These are phyloP conservation scores for Acanthoscelides obtectus DNA, from an alignment of 2,888 invertebrate species.

Conservation along the genomic window DNA sequence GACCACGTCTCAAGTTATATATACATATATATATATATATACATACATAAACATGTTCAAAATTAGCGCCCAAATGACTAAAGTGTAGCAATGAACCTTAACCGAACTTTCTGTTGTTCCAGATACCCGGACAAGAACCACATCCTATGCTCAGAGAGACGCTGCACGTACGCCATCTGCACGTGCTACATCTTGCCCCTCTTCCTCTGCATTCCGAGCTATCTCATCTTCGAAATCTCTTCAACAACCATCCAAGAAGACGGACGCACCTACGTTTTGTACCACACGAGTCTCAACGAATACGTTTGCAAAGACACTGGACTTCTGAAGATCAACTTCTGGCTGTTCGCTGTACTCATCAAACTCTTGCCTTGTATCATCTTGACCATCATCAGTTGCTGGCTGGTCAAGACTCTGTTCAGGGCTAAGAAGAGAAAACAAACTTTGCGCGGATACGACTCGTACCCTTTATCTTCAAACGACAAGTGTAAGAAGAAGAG, in stretches of 20 bases:
- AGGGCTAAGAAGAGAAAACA: conserved; percentile 72
- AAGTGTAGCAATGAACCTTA: not conserved
- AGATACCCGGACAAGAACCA: conserved; percentile 76
- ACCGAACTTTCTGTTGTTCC: conserved; percentile 30
- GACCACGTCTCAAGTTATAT: too few relatives aligned
- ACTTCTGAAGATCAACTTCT: conserved; percentile 62
- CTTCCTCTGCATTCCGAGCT: conserved; percentile 79
- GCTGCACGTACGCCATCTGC: conserved; percentile 72
- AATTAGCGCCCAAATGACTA: too few relatives aligned
- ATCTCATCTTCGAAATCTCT: conserved; percentile 63
- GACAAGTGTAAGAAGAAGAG: conserved; percentile 21
- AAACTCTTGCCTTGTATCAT: conserved; percentile 77
- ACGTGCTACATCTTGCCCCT: conserved; percentile 73
- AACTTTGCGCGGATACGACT: conserved; percentile 59
- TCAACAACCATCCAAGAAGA: conserved; percentile 53
- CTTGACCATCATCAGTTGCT: conserved; percentile 66
- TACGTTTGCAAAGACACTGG: conserved; percentile 43
- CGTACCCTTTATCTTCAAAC: conserved; percentile 46
- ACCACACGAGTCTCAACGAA: conserved; percentile 51
- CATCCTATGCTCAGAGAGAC: conserved; percentile 68
- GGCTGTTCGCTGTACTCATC: conserved; percentile 75
- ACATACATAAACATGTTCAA: too few relatives aligned
- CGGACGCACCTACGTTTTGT: conserved; percentile 56
- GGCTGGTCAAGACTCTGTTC: conserved; percentile 68
- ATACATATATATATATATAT: too few relatives aligned